These are phyloP conservation scores for Empidonax traillii DNA, from an alignment of 2,113 vertebrate genomes.

Conservation along the genomic window DNA sequence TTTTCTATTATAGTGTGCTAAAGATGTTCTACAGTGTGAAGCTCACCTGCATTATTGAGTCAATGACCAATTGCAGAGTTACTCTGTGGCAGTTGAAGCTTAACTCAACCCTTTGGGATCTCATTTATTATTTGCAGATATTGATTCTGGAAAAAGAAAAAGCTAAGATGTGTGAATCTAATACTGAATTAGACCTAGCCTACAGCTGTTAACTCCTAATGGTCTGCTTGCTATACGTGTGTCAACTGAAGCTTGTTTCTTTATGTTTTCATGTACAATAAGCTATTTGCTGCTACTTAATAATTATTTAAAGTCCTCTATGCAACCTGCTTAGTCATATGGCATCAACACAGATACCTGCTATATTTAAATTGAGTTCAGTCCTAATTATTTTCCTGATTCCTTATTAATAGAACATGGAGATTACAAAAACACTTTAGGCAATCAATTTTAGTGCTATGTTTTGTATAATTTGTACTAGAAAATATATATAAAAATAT, in stretches of 20 bases:
- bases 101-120: conserved; percentile 90
- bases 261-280: conserved; percentile 33
- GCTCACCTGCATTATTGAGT: conserved; percentile 93
- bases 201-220: conserved; percentile 84
- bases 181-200: conserved; percentile 84
- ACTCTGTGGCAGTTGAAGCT: conserved; percentile 82
- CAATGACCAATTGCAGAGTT: conserved; percentile 88
- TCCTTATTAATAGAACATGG: not conserved
- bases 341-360: not conserved
- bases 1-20: conserved; percentile 94
- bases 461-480: not conserved
- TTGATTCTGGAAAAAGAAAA: conserved; percentile 89
- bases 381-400: not conserved
- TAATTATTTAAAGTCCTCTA: conserved; percentile 31
- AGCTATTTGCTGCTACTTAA: not conserved
- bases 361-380: not conserved
- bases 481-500: not conserved
- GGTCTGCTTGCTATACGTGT: conserved; percentile 47
- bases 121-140: conserved; percentile 99
- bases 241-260: conserved; percentile 34
- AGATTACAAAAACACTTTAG: not conserved
- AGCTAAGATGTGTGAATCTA: conserved; percentile 82
- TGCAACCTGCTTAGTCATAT: not conserved
- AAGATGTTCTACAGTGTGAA: conserved; percentile 87
- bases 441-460: not conserved